These are phyloP conservation scores for Tachyglossus aculeatus DNA, from an alignment of 2,797 vertebrate genomes.

Conservation along the genomic window DNA sequence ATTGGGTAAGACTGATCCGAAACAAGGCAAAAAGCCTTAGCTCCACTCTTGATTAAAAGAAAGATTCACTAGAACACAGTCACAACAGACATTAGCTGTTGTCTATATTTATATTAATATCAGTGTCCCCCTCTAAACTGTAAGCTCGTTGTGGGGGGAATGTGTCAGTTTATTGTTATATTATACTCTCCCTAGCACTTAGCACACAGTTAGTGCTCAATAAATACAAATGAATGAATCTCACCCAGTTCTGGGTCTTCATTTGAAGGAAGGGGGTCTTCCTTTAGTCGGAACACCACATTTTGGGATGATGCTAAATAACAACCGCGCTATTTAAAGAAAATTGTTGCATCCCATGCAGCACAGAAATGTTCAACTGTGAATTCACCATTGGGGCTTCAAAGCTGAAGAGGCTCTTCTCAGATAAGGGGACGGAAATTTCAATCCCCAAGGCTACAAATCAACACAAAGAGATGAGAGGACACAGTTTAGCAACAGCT, in stretches of 20 bases:
- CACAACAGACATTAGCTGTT: neutral
- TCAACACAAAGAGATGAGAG: neutral
- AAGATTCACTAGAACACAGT: slow-evolving; percentile 1
- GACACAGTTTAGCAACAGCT: neutral
- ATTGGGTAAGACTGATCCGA: no score
- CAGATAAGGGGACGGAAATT: neutral
- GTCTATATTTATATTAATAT: neutral
- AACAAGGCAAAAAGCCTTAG: no score
- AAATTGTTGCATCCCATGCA: neutral
- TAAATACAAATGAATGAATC: no score
- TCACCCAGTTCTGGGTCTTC: no score
- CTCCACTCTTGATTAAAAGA: no score
- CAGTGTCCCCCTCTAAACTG: no score
- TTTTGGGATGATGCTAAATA: neutral
- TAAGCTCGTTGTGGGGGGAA: no score
- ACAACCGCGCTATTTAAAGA: neutral
- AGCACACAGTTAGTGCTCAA: no score
- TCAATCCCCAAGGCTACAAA: neutral
- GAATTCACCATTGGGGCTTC: neutral
- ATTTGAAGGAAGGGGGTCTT: no score
- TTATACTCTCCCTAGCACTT: no score
- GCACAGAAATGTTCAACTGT: neutral
- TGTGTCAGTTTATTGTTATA: no score
- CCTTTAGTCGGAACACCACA: no score
- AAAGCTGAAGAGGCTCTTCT: neutral